These are phyloP conservation scores for Parapsyche elsis DNA, from an alignment of 1,140 invertebrate species.

Conservation along the genomic window DNA sequence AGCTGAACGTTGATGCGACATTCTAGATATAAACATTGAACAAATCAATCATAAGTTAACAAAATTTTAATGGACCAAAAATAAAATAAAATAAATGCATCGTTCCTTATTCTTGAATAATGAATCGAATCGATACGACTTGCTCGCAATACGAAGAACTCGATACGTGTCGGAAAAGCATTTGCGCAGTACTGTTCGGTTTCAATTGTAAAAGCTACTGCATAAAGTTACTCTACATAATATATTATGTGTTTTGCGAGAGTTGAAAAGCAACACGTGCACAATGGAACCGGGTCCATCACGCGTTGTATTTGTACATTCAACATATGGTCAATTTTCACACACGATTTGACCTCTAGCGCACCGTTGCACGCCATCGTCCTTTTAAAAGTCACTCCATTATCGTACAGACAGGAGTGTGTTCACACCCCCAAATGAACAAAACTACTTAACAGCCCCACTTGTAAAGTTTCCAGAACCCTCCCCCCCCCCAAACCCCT, in stretches of 20 bases:
- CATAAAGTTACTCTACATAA: too few relatives aligned
- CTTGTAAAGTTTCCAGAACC: slow-evolving; percentile 38
- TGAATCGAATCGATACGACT: too few relatives aligned
- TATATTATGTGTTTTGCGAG: too few relatives aligned
- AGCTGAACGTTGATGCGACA: too few relatives aligned
- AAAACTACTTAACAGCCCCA: slow-evolving; percentile 50
- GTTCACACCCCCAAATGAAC: slow-evolving; percentile 48
- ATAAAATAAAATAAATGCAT: not conserved
- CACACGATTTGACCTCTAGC: slow-evolving; percentile 41
- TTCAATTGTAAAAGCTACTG: too few relatives aligned
- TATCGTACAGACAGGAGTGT: slow-evolving; percentile 33
- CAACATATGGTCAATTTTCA: slow-evolving; percentile 51
- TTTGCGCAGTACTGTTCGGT: too few relatives aligned
- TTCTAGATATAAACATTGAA: not conserved
- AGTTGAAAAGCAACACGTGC: too few relatives aligned
- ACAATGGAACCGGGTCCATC: not conserved
- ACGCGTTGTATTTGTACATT: not conserved
- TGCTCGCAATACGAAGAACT: too few relatives aligned
- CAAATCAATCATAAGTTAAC: not conserved
- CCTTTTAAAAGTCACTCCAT: slow-evolving; percentile 43
- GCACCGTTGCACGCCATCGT: not conserved
- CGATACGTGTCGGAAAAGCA: too few relatives aligned
- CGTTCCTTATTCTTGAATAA: too few relatives aligned
- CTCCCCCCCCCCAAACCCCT: too few relatives aligned
- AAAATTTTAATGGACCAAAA: not conserved